Evolutionary conservation across 2,797 vertebrate genomes (phyloP), one percentile per base, ranked within the genome.

Genomic region (Schizopygopsis pylzovi): DNA sequence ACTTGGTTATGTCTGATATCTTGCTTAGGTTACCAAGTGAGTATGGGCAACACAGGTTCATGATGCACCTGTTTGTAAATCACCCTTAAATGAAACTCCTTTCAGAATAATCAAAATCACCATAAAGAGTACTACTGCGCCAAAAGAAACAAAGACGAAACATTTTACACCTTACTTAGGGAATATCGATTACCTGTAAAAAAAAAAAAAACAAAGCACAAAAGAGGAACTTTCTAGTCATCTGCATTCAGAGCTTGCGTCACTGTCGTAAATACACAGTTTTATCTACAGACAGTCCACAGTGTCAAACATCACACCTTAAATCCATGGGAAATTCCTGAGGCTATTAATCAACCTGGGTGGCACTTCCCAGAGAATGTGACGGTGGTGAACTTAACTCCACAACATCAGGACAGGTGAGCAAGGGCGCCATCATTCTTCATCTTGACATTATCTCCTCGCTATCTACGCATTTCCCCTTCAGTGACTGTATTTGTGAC

Each of bases 291-390:
- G 41, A 43, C 41, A 43, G 41, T 9, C 2, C 41, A 84, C 61
- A 37, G 61, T 85, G 86, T 88, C 84, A 91, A 90, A 91, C 88
- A 90, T 84, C 9, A 45, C 47, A 83, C 87, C 25, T 61, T 87
- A 49, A 22, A 85, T 47, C 68, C 61, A 16, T 92, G 89, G 91
- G 89, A 91, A 90, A 87, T 88, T 43, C 49, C 43, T 12, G 6
- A 49, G 61, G 52, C 81, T 85, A 92, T 93, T 88, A 52, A 93
- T 95, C 92, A 94, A 83, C 79, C 73, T 45, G 39, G 41, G 67
- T 79, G 79, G 90, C 89, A 54, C 56, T 91, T 92, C 81, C 91
- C 88, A 87, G 84, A 83, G 87, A 88, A 77, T 15, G 13, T 67
- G 49, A 80, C 47, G 43, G n/a, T 39, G 47, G 37, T 49, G 12